Percentiles rank a stretch among this genome's conserved stretches.
Evolutionary conservation across 2,888 invertebrate species (phyloP).

Genomic region (Apoda limacodes): DNA sequence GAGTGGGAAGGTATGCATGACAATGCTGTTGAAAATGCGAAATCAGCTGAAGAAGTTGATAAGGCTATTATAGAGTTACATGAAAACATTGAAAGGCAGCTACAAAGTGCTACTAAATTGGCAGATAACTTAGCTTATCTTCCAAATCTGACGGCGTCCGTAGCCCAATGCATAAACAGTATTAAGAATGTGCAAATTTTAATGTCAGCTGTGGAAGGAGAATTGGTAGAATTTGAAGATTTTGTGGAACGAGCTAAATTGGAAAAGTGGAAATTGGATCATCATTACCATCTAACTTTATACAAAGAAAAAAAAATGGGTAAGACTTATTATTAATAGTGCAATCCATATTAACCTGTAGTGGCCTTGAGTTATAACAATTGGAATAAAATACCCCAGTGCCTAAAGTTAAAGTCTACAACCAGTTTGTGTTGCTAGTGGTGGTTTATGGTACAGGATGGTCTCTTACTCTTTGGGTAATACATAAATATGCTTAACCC

Average conservation of each 20-base stretch:
- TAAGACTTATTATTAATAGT: too few relatives aligned
- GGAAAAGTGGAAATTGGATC: constrained; percentile 77
- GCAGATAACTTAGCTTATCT: constrained; percentile 43
- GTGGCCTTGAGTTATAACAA: too few relatives aligned
- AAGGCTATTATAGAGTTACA: constrained; percentile 47
- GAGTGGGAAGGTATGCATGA: constrained; percentile 79
- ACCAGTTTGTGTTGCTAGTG: too few relatives aligned
- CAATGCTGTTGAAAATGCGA: constrained; percentile 76
- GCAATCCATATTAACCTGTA: neutral
- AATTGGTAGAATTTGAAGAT: constrained; percentile 74
- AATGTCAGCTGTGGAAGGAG: constrained; percentile 74
- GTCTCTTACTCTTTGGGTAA: too few relatives aligned
- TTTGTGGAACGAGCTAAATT: constrained; percentile 77
- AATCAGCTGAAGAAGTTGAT: constrained; percentile 66
- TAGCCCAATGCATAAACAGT: constrained; percentile 63
- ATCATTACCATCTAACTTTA: constrained; percentile 76
- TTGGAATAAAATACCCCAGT: too few relatives aligned
- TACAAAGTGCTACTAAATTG: constrained; percentile 46
- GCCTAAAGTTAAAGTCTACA: too few relatives aligned
- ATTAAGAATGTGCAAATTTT: constrained; percentile 65
- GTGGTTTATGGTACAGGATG: too few relatives aligned
- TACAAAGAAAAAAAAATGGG: constrained; percentile 80
- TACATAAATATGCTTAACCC: too few relatives aligned
- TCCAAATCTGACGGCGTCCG: constrained; percentile 46
- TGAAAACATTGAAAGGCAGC: constrained; percentile 33